Base-by-base conservation (phyloP, 2,113 vertebrate genomes). In the Tricholaema leucomelas region DNA sequence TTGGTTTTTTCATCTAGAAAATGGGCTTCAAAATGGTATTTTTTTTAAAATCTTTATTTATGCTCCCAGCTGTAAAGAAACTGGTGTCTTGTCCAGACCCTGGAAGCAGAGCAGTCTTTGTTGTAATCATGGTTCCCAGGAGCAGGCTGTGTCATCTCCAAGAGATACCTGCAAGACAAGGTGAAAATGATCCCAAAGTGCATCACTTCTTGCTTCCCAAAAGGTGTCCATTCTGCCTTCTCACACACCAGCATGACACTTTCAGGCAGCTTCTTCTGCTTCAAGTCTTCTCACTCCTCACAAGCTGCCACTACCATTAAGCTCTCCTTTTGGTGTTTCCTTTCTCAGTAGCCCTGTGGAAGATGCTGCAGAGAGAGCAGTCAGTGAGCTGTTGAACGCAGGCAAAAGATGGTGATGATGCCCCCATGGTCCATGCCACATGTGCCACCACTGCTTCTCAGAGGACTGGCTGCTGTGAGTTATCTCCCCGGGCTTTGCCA, bases 351-450 rank as follows among this genome's bases (percentile, higher is more conserved):
- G n/a, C 52, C 55, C 59, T 7, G 30, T 14, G 79, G 44, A 58
- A 52, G 90, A 50, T 85, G 72, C 21, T 71, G 23, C 81, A 23
- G 61, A 40, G 15, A 59, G 42, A 54, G 35, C 73, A 61, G 63
- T 27, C 0, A 0, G 23, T 14, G 59, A 38, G 1, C 33, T 1
- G 1, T 1, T 24, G 27, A 54, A 64, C 19, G 18, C 19, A 63
- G 74, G 8, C 2, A 2, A 2, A 19, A 27, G 50, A 9, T 1
- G 14, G 52, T 44, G 52, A 8, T 16, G 1, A 54, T 91, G 48
- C 3, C 85, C 66, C 67, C 64, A 2, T 0, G 6, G 64, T 18
- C 72, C 0, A 0, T 55, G 63, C 28, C 31, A 0, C 15, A 0
- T 2, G 3, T 66, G 27, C 69, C 80, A 35, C 17, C 1, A 2